A percentile compares a stretch with the other conserved stretches of the same genome.
phyloP scores from a whole-genome alignment of 2,113 vertebrate species.

The Climacteris rufus region DNA sequence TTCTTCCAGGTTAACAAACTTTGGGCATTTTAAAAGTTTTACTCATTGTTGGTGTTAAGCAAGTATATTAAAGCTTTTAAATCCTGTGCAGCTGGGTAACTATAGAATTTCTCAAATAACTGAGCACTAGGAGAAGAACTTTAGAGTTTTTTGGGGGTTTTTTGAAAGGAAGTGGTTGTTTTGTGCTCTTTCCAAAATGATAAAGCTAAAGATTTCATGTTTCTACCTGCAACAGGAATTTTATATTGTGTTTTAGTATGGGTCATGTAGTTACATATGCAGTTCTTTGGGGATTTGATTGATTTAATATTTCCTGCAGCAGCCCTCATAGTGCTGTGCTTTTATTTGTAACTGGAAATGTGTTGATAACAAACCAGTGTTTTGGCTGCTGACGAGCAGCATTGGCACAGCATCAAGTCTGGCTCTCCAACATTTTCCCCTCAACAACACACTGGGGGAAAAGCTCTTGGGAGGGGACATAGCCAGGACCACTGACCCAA shows the following conservation, averaged over 20 bases:
- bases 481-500: neutral
- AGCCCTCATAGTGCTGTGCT: neutral
- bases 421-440: neutral
- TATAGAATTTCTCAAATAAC: neutral
- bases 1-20: neutral
- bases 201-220: neutral
- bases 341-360: neutral
- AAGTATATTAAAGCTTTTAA: neutral
- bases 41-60: neutral
- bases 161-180: neutral
- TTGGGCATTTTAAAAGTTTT: neutral
- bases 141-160: neutral
- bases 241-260: neutral
- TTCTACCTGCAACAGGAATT: neutral
- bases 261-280: neutral
- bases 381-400: neutral
- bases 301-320: neutral
- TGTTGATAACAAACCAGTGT: neutral
- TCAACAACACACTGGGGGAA: fast-evolving
- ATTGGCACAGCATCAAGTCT: neutral
- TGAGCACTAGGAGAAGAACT: neutral
- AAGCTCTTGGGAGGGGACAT: neutral
- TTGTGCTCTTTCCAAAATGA: neutral
- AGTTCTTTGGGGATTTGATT: neutral
- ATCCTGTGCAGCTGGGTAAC: neutral